phyloP scores from a whole-genome alignment of 2,797 vertebrate species.

The Catamblyrhynchus diadema region DNA sequence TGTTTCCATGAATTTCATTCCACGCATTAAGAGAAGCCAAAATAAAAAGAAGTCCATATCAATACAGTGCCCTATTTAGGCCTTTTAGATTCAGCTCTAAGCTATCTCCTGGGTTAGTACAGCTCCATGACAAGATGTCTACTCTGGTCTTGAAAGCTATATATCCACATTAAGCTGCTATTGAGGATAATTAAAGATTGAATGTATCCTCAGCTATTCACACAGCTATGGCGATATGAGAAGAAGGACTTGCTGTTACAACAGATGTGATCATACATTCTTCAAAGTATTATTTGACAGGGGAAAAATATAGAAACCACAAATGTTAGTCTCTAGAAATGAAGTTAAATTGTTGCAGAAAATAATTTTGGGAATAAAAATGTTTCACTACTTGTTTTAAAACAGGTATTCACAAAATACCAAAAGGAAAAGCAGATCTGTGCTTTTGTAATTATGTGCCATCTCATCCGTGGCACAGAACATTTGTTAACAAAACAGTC shows the following conservation, averaged over 20 bases:
- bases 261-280: not conserved
- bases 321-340: not conserved
- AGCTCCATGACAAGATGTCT: not conserved
- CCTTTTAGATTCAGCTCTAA: not conserved
- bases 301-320: not conserved
- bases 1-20: not conserved
- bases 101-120: not conserved
- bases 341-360: not conserved
- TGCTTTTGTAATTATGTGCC: not conserved
- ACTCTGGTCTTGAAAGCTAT: not conserved
- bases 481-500: constrained; percentile 24
- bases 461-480: not conserved
- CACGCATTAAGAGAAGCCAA: not conserved
- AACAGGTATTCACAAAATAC: not conserved
- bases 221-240: not conserved
- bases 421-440: not conserved
- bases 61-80: not conserved
- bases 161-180: not conserved
- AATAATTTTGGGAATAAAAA: not conserved
- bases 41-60: not conserved
- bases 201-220: not conserved
- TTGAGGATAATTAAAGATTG: not conserved
- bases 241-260: not conserved
- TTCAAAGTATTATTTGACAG: not conserved
- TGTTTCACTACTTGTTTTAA: not conserved